Percentiles rank a stretch among this genome's conserved stretches.
phyloP scores from a whole-genome alignment of 2,888 invertebrate species.

The Xestia sexstrigata region DNA sequence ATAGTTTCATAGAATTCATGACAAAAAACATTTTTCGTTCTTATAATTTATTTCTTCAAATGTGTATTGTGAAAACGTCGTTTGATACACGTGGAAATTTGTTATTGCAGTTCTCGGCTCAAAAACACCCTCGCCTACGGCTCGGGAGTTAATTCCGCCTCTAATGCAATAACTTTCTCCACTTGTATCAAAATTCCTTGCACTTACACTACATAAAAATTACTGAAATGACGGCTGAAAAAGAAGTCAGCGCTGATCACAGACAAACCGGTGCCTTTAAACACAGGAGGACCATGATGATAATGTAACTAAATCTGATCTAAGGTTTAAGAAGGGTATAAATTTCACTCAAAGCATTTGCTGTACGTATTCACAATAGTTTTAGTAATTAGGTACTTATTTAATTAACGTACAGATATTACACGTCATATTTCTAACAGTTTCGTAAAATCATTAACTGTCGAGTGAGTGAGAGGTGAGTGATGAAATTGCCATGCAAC shows the following conservation, averaged over 20 bases:
- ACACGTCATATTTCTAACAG: not conserved
- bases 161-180: too few species aligned
- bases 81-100: too few species aligned
- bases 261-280: not conserved
- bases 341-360: not conserved
- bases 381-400: not conserved
- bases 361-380: not conserved
- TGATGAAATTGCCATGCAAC: conserved; percentile 37
- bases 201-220: not conserved
- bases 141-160: too few species aligned
- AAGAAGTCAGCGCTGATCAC: not conserved
- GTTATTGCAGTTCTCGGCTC: too few species aligned
- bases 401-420: conserved; percentile 16
- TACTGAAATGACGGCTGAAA: not conserved
- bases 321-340: not conserved
- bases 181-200: too few species aligned
- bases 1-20: too few species aligned
- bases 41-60: too few species aligned
- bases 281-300: not conserved
- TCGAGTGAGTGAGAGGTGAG: conserved; percentile 3
- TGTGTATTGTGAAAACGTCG: too few species aligned
- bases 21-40: too few species aligned
- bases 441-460: conserved; percentile 21
- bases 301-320: not conserved
- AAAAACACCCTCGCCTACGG: too few species aligned